Percentiles rank a stretch among this genome's conserved stretches.
These are phyloP conservation scores for Apodemia mormo DNA, from an alignment of 2,888 invertebrate species.

Conservation along the genomic window DNA sequence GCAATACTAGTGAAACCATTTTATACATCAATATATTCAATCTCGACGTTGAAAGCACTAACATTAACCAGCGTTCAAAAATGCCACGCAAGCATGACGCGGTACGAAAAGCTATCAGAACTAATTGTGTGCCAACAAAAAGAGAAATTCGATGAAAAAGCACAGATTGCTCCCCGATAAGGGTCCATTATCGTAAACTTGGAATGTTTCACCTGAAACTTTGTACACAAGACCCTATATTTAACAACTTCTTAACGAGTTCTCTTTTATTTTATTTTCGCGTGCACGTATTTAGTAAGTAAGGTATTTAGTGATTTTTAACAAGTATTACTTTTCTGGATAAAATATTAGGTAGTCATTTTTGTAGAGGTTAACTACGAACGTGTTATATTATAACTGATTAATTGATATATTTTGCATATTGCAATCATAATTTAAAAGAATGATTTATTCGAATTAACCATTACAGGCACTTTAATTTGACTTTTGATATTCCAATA, in stretches of 20 bases:
- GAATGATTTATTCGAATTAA: no score
- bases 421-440: no score
- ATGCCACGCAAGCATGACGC: constrained; percentile 60
- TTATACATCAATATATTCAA: constrained; percentile 16
- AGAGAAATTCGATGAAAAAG: constrained; percentile 67
- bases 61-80: constrained; percentile 32
- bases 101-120: constrained; percentile 73
- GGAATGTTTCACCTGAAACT: constrained; percentile 59
- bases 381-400: neutral
- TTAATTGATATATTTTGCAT: no score
- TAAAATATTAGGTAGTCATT: constrained; percentile 8
- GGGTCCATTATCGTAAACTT: constrained; percentile 68
- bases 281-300: constrained; percentile 53
- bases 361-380: neutral
- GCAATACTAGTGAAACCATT: constrained; percentile 1
- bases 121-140: constrained; percentile 75
- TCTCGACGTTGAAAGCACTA: constrained; percentile 36
- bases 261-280: constrained; percentile 59
- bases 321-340: constrained; percentile 22
- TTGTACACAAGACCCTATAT: constrained; percentile 58
- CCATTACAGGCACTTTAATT: no score
- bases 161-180: constrained; percentile 64
- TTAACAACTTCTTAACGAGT: constrained; percentile 52
- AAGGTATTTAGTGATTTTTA: constrained; percentile 23
- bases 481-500: no score